Percentiles rank a stretch among this genome's conserved stretches.
These are phyloP conservation scores for Phlogophora meticulosa DNA, from an alignment of 2,888 invertebrate genomes.

Conservation along the genomic window DNA sequence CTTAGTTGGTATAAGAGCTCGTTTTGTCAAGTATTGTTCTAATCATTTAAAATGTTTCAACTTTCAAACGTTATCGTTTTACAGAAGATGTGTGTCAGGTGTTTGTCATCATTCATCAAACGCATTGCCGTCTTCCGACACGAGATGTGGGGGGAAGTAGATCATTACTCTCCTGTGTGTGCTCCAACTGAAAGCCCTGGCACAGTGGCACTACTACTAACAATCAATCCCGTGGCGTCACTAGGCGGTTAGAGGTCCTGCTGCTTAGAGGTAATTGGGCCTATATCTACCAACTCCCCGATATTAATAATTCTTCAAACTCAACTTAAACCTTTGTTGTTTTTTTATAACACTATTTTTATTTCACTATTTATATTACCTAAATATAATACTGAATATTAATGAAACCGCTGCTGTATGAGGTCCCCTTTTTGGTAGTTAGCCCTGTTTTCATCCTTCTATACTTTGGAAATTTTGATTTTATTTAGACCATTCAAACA, in stretches of 20 bases:
- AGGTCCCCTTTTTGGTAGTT: too few relatives aligned
- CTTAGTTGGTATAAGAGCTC: background rate
- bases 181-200: background rate
- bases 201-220: conserved; percentile 9
- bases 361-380: too few relatives aligned
- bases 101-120: background rate
- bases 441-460: too few relatives aligned
- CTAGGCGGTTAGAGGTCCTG: background rate
- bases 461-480: too few relatives aligned
- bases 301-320: too few relatives aligned
- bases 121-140: conserved; percentile 1
- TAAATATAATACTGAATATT: too few relatives aligned
- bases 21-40: background rate
- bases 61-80: background rate
- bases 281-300: too few relatives aligned
- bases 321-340: too few relatives aligned
- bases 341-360: too few relatives aligned
- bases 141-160: conserved; percentile 22
- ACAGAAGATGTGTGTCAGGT: background rate
- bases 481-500: too few relatives aligned
- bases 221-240: background rate
- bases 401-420: too few relatives aligned
- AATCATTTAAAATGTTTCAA: background rate
- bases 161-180: conserved; percentile 29
- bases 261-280: too few relatives aligned